phyloP scores from a whole-genome alignment of 2,888 invertebrate species.

The Muscina levida region DNA sequence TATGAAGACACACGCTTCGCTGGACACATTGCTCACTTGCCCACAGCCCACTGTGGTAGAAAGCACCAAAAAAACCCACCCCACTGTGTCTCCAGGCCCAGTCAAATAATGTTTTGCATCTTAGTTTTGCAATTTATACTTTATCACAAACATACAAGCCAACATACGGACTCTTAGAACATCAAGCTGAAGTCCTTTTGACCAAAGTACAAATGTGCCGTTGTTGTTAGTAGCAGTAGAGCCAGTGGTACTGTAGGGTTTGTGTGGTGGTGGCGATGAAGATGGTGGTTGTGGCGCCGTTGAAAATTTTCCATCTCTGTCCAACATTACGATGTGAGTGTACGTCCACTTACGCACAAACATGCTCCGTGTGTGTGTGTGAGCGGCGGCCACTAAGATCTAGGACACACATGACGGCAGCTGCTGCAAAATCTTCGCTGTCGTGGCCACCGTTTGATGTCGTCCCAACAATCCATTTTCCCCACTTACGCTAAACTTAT shows the following conservation, averaged over 20 bases:
- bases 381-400: conserved; percentile 47
- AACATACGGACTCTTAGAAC: not conserved
- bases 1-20: too few species aligned
- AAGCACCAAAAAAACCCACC: conserved; percentile 34
- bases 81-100: conserved; percentile 45
- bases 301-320: conserved; percentile 52
- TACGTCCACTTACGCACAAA: conserved; percentile 54
- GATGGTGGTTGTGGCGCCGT: conserved; percentile 24
- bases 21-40: conserved; percentile 33
- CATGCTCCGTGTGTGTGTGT: conserved; percentile 15
- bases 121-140: conserved; percentile 63
- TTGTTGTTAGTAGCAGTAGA: conserved; percentile 19
- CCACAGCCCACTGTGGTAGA: conserved; percentile 18
- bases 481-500: conserved; percentile 35
- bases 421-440: conserved; percentile 56
- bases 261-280: conserved; percentile 7
- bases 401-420: conserved; percentile 59
- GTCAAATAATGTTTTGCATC: conserved; percentile 58
- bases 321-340: conserved; percentile 43
- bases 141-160: conserved; percentile 10
- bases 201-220: conserved; percentile 46
- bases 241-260: not conserved
- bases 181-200: not conserved
- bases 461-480: conserved; percentile 47
- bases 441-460: conserved; percentile 56